Evolutionary conservation across 2,888 invertebrate genomes (phyloP).

Genomic region (Myopa testacea): DNA sequence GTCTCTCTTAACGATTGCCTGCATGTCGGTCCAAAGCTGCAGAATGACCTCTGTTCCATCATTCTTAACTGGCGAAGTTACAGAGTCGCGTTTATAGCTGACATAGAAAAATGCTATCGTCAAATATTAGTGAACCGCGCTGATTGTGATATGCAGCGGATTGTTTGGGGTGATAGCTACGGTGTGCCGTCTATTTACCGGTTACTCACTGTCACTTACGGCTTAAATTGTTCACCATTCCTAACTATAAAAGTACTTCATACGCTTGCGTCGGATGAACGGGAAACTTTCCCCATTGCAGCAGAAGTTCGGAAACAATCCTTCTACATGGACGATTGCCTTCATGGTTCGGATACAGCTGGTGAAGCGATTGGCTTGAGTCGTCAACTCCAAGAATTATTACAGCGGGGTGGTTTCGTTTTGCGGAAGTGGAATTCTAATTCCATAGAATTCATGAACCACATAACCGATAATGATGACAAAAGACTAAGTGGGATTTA

Average conservation of each 20-base stretch:
- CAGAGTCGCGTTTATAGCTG: neutral
- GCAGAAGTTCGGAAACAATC: constrained; percentile 29
- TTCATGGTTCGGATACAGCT: constrained; percentile 19
- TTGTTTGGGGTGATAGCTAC: constrained; percentile 41
- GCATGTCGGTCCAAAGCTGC: constrained; percentile 45
- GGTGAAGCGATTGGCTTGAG: neutral
- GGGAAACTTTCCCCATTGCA: constrained; percentile 36
- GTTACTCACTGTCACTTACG: constrained; percentile 40
- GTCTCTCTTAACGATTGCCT: constrained; percentile 44
- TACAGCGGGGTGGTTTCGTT: neutral
- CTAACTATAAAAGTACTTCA: constrained; percentile 41
- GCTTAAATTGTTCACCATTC: constrained; percentile 43
- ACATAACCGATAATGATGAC: neutral
- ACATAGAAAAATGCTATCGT: neutral
- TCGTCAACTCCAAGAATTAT: neutral
- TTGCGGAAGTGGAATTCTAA: neutral
- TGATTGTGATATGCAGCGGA: constrained; percentile 36
- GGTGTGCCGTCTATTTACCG: constrained; percentile 26
- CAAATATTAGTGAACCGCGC: neutral
- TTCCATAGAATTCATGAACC: neutral
- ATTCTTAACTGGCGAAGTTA: neutral
- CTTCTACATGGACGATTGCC: constrained; percentile 44
- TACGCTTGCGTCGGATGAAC: constrained; percentile 37
- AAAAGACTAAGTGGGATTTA: neutral
- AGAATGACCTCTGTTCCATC: constrained; percentile 33